Base-by-base conservation (phyloP, 2,888 invertebrate genomes). In the Dexiosoma caninum region DNA sequence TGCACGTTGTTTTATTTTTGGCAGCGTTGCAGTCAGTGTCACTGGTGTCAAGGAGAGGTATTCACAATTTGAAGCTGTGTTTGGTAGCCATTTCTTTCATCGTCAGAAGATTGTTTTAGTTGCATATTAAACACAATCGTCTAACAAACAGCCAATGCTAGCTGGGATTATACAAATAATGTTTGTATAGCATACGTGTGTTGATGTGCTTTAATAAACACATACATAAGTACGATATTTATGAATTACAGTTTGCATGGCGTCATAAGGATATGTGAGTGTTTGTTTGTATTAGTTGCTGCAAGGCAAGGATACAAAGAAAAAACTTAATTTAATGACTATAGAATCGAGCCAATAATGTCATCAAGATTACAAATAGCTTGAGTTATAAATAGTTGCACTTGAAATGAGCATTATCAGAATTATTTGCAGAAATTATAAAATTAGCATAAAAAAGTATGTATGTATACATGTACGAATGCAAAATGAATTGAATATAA, bases 271-370 rank as follows among this genome's bases (percentile, higher is more conserved):
- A 21, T 3, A 2, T 42, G 12, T 42, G 5, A 42, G 1, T 6
- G 57, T n/a, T 2, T 42, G 2, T 42, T 23, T 4, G 14, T 27
- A n/a, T n/a, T n/a, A 10, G n/a, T 44, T 8, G 7, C 2, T 35
- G 62, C 27, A 19, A 55, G 60, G 60, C 60, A 10, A 14, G 23
- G 16, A 57, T 40, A 74, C 14, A 35, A 30, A 51, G 8, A 7
- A 27, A 51, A 51, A 59, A 42, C 12, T 40, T 51, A 57, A 67
- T 53, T 60, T 72, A 76, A 70, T 74, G 74, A 69, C 76, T 69
- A 55, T 69, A 60, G 62, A 69, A 76, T 62, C 76, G 71, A 67
- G 80, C 75, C 80, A 80, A 80, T 80, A 80, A 80, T 80, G 49
- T 67, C 76, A 72, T 76, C 71, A 80, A 55, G 71, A 72, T 72